phyloP scores from a whole-genome alignment of 1,140 invertebrate species.

The Daktulosphaira vitifoliae region DNA sequence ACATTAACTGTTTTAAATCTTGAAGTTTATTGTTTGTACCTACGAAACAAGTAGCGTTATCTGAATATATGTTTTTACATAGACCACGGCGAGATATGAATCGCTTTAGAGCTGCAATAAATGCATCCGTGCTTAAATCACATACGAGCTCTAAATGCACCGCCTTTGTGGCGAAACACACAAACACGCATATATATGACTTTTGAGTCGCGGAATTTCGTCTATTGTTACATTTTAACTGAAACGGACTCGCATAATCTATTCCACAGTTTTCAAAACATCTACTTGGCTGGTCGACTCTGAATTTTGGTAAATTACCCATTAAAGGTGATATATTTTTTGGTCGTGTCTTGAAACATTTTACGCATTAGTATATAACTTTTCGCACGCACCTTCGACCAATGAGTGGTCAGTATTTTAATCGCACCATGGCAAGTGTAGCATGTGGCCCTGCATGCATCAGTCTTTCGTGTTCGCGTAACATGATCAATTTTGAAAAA shows the following conservation, averaged over 20 bases:
- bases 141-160: slow-evolving; percentile 41
- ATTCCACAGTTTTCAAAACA: slow-evolving; percentile 6
- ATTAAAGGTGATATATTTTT: not conserved
- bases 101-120: slow-evolving; percentile 40
- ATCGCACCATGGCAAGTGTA: not conserved
- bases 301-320: not conserved
- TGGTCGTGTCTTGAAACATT: not conserved
- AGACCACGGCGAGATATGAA: slow-evolving; percentile 42
- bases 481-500: slow-evolving; percentile 7
- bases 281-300: not conserved
- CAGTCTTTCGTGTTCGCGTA: slow-evolving; percentile 13
- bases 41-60: slow-evolving; percentile 44
- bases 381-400: not conserved
- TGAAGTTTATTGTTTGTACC: slow-evolving; percentile 37
- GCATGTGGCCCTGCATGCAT: slow-evolving; percentile 8
- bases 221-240: not conserved
- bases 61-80: slow-evolving; percentile 39
- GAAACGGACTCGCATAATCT: slow-evolving; percentile 5
- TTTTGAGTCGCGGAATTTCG: slow-evolving; percentile 30
- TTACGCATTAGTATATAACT: slow-evolving; percentile 8
- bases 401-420: slow-evolving; percentile 15
- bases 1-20: not conserved
- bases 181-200: slow-evolving; percentile 39
- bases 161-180: slow-evolving; percentile 40
- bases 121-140: slow-evolving; percentile 38